Conservation (phyloP, 2,888 invertebrate species). For the Blera fallax region DNA sequence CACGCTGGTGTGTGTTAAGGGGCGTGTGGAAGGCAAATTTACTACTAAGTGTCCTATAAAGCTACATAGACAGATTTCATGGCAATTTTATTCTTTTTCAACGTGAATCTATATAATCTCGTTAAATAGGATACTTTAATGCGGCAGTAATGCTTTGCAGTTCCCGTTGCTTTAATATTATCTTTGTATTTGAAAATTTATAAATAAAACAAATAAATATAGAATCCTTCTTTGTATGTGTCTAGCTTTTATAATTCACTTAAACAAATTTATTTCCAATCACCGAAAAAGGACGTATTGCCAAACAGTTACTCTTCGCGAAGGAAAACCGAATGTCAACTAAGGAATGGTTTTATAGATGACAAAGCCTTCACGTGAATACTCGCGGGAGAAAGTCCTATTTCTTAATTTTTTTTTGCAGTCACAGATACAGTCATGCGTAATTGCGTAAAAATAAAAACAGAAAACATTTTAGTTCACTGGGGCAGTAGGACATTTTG, state of each 20-base stretch:
- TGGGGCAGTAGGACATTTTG: slow-evolving; percentile 38
- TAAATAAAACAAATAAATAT: slow-evolving; percentile 20
- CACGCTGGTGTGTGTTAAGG: slow-evolving; percentile 54
- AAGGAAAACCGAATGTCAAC: slow-evolving; percentile 58
- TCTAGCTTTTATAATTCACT: slow-evolving; percentile 21
- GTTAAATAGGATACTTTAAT: not conserved
- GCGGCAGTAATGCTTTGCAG: not conserved
- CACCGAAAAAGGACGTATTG: not conserved
- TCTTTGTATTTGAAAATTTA: not conserved
- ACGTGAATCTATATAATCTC: not conserved
- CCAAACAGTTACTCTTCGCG: slow-evolving; percentile 13
- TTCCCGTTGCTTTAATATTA: not conserved
- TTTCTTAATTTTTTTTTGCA: slow-evolving; percentile 9
- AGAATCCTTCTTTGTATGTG: not conserved
- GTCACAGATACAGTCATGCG: slow-evolving; percentile 42
- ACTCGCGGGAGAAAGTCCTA: slow-evolving; percentile 31
- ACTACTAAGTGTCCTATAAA: slow-evolving; percentile 38
- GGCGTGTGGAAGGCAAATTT: slow-evolving; percentile 46
- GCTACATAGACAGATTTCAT: slow-evolving; percentile 14
- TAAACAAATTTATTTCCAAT: slow-evolving; percentile 21
- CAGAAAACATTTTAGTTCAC: slow-evolving; percentile 11
- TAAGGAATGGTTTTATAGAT: slow-evolving; percentile 33
- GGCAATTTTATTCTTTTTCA: slow-evolving; percentile 9
- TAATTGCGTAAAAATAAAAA: slow-evolving; percentile 46
- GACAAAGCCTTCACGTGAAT: slow-evolving; percentile 32